These are phyloP conservation scores for Parascotia fuliginaria DNA, from an alignment of 2,888 invertebrate genomes.

Conservation along the genomic window DNA sequence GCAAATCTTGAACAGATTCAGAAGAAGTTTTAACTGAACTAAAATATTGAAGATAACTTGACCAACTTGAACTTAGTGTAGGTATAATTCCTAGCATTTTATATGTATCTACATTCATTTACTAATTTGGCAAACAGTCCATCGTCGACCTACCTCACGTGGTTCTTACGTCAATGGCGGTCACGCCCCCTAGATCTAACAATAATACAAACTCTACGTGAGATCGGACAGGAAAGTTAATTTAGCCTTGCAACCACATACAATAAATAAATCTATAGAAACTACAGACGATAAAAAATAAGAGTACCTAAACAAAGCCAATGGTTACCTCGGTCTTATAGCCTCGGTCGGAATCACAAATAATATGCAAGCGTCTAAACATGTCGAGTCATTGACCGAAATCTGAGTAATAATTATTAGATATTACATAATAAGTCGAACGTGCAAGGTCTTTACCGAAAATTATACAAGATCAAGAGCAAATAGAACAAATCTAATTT, in stretches of 20 bases:
- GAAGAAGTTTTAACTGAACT: no score
- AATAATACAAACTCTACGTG: conserved; percentile 30
- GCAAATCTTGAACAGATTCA: no score
- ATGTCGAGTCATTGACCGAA: conserved; percentile 32
- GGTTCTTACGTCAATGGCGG: conserved; percentile 50
- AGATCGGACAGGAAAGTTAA: conserved; percentile 18
- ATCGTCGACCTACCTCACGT: conserved; percentile 67
- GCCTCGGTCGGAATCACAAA: conserved; percentile 1
- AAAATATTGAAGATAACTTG: no score
- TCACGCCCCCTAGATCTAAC: conserved; percentile 46
- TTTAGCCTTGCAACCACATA: conserved; percentile 11
- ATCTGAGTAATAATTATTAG: conserved; percentile 6
- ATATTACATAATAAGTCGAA: conserved; percentile 11
- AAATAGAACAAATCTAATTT: conserved; percentile 1
- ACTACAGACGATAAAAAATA: neutral
- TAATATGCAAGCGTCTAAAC: neutral
- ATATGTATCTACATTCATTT: conserved; percentile 3
- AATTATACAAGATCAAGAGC: conserved; percentile 13
- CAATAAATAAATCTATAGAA: neutral
- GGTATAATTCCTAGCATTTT: no score
- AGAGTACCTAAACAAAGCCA: neutral
- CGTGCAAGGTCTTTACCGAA: conserved; percentile 1
- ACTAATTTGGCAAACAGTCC: conserved; percentile 58
- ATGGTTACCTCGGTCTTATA: neutral
- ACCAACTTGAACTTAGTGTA: no score